Percentiles rank a stretch among this genome's conserved stretches.
These are phyloP conservation scores for Fopius arisanus DNA, from an alignment of 1,140 invertebrate genomes.

Conservation along the genomic window DNA sequence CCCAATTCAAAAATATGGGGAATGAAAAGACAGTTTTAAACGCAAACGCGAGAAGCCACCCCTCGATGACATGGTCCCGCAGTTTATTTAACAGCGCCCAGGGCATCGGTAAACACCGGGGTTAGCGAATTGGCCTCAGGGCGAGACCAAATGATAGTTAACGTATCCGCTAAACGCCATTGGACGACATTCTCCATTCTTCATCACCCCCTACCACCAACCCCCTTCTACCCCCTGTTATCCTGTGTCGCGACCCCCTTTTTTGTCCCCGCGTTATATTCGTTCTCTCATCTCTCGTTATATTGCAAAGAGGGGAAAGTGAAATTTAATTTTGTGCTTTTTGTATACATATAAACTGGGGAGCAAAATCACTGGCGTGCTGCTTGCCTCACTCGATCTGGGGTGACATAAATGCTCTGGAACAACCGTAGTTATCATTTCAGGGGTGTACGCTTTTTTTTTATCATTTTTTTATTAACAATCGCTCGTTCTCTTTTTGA, in stretches of 20 bases:
- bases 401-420: conserved; percentile 23
- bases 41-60: conserved; percentile 20
- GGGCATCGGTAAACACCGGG: conserved; percentile 65
- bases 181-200: conserved; percentile 41
- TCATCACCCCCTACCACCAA: not conserved
- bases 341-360: conserved; percentile 54
- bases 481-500: not conserved
- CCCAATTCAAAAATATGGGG: conserved; percentile 8
- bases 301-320: conserved; percentile 54
- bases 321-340: conserved; percentile 66
- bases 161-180: conserved; percentile 65
- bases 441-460: not conserved
- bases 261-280: conserved; percentile 5
- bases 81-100: conserved; percentile 65
- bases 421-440: conserved; percentile 19
- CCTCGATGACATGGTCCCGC: conserved; percentile 26
- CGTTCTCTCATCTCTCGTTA: conserved; percentile 38
- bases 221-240: not conserved
- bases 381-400: conserved; percentile 3
- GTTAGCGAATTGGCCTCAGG: conserved; percentile 64
- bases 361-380: not conserved
- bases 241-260: conserved; percentile 37
- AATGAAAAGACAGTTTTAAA: conserved; percentile 32
- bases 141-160: conserved; percentile 64
- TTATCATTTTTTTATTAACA: no score